These are phyloP conservation scores for Orycteropus afer DNA, from an alignment of 2,113 vertebrate species.

Conservation along the genomic window DNA sequence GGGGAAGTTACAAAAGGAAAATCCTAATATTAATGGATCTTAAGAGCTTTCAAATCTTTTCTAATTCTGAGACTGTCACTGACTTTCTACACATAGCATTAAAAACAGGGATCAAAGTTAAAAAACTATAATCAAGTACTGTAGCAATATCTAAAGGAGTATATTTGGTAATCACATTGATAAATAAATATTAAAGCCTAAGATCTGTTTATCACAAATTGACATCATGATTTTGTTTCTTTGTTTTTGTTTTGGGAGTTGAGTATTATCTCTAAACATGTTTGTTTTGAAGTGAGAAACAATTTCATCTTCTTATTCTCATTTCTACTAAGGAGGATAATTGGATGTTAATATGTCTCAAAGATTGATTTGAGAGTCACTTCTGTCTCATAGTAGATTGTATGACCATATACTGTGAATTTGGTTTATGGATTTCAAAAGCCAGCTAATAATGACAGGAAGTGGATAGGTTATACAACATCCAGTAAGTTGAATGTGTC, in stretches of 20 bases:
- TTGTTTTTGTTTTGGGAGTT: slow-evolving; percentile 1
- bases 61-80: neutral
- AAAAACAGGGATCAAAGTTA: neutral
- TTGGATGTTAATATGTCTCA: neutral
- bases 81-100: neutral
- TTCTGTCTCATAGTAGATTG: neutral
- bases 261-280: neutral
- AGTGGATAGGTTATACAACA: neutral
- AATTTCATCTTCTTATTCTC: neutral
- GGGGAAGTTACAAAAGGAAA: neutral
- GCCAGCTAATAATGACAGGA: neutral
- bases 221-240: neutral
- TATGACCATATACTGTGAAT: neutral
- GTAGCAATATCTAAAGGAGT: neutral
- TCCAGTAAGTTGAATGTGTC: neutral
- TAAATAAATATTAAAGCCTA: neutral
- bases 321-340: neutral
- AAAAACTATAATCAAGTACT: neutral
- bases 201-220: neutral
- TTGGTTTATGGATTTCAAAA: neutral
- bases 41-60: neutral
- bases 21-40: neutral
- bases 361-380: neutral
- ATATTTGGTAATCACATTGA: neutral
- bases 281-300: neutral